Evolutionary conservation across 2,797 vertebrate species (phyloP), one percentile per base, ranked within the genome.

Genomic region (Lacerta viridis): DNA sequence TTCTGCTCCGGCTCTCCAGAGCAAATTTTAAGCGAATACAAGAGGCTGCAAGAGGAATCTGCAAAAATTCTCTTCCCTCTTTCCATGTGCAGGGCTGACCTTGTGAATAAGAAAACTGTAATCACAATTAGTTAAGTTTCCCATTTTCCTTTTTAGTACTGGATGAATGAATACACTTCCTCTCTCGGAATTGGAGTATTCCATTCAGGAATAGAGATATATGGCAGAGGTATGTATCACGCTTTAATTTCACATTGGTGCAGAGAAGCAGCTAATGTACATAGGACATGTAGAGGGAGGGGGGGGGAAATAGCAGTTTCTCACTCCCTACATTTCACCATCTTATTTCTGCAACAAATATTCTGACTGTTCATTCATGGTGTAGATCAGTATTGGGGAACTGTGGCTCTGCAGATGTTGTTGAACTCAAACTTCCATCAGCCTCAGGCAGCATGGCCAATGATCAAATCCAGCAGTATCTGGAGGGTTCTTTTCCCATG

Each of bases 121-220:
- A 80, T 88, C 76, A 64, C 91, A 93, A 23, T 92, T 75, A 90
- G 33, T 23, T 90, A 43, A 85, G 74, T 59, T 69, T 55, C 15
- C 7, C 41, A 46, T 83, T 88, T 89, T 83, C 85, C 72, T 83
- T 80, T 93, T 80, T 90, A 99, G 99, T 99, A 99, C 93, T 99
- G 99, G 99, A 99, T 99, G 98, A 99, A 99, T 95, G 99, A 99
- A 96, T 99, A 99, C 95, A 99, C 99, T 95, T 98, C 98, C 96
- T 97, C 98, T 95, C 97, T 99, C 95, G 99, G 99, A 96, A 99
- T 99, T 87, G 99, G 99, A 93, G 99, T 99, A 96, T 99, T 99
- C 97, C 99, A 99, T 98, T 99, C 99, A 96, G 99, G 99, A 95
- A 99, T 99, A 94, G 99, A 99, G 96, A 96, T 99, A 84, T 99